Evolutionary conservation across 2,888 invertebrate genomes (phyloP).

Genomic region (Orchesella flavescens): DNA sequence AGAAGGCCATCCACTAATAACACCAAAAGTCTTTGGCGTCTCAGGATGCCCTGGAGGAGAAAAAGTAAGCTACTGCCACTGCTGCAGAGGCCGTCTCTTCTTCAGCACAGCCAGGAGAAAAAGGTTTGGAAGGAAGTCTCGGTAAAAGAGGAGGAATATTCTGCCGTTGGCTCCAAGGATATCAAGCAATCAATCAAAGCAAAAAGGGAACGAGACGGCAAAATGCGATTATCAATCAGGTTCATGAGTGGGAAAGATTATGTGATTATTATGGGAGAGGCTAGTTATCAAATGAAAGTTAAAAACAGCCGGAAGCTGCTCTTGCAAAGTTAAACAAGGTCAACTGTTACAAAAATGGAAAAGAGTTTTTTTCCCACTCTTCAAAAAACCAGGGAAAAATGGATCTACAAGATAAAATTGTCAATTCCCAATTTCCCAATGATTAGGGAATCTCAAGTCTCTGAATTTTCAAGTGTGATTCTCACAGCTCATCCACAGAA

Average conservation of each 20-base stretch:
- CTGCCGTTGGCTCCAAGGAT: slow-evolving; percentile 88
- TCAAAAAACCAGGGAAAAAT: no score
- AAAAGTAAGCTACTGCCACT: slow-evolving; percentile 59
- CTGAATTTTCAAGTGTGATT: no score
- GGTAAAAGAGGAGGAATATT: slow-evolving; percentile 83
- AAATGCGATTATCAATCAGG: slow-evolving; percentile 65
- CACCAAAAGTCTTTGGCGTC: slow-evolving; percentile 72
- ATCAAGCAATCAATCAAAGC: slow-evolving; percentile 88
- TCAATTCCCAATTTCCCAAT: no score
- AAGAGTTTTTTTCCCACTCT: no score
- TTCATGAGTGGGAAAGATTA: slow-evolving; percentile 71
- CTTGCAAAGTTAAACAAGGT: no score
- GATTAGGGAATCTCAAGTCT: no score
- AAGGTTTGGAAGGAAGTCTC: no score
- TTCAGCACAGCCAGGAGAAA: slow-evolving; percentile 9
- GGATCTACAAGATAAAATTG: no score
- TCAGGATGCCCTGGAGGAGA: slow-evolving; percentile 69
- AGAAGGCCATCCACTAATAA: slow-evolving; percentile 50
- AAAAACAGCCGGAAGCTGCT: no score
- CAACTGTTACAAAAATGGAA: no score
- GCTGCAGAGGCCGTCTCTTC: slow-evolving; percentile 20
- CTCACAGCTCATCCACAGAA: no score
- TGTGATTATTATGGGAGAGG: slow-evolving; percentile 69
- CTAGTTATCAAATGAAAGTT: slow-evolving; percentile 69
- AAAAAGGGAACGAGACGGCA: slow-evolving; percentile 80